Base-by-base conservation (phyloP, 2,797 vertebrate species). In the Rhadinocentrus ornatus region DNA sequence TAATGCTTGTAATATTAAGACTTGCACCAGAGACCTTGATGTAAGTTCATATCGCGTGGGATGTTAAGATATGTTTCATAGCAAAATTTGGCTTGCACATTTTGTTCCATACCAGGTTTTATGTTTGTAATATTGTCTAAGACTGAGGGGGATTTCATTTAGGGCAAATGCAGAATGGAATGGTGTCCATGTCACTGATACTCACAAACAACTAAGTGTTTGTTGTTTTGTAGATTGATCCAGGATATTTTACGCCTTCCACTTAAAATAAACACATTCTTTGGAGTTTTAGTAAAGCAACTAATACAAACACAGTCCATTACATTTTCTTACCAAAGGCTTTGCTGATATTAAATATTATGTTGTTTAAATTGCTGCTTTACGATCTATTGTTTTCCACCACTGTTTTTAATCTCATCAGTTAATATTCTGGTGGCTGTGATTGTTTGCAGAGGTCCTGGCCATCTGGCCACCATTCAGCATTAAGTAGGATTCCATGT, bases 381-480 rank as follows among this genome's bases (percentile, higher is more conserved):
- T 46, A 60, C 54, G 50, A 71, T 62, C 80, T 89, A 84, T 84
- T 79, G 86, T 88, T 90, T 83, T 57, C 73, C 71, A 12, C 63
- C 62, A 73, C 77, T 90, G 79, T 72, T 90, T 87, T 82, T 74
- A 22, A 60, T 82, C 69, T 65, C 57, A 71, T 64, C 39, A 71
- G 44, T 64, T 75, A 64, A 83, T 81, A 62, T 57, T 58, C 67
- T 70, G 63, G 62, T 83, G 80, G 71, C 74, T 69, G 71, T 74
- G 80, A 88, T 84, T 79, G 81, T 69, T 87, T 69, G 26, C 81
- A 83, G 80, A 76, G 32, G 34, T 48, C 75, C 29, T 48, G 34
- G 61, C 68, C 88, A 91, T 91, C 85, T 89, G 88, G 86, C 89
- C 71, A 67, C 80, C 83, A 90, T 91, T 91, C 83, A 86, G 76